Conservation (phyloP, 1,140 invertebrate species). For the Nymphalis io region DNA sequence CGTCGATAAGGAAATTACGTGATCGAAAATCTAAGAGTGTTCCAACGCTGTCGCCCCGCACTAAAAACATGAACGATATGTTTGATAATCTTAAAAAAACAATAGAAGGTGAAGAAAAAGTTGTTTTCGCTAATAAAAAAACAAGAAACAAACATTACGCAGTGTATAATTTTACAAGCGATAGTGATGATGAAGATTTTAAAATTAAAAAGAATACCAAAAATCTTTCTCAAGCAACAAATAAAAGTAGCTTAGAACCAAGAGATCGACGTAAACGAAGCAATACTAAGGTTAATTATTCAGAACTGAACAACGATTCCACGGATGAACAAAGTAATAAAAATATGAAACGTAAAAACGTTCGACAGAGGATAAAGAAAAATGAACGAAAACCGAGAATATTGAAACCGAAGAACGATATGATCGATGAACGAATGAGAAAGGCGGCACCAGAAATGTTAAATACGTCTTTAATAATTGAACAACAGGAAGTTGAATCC, state of each 20-base stretch:
- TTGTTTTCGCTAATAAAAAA: constrained; percentile 46
- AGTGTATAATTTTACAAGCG: constrained; percentile 59
- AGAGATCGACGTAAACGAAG: constrained; percentile 22
- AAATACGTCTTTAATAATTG: constrained; percentile 52
- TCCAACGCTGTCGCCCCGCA: constrained; percentile 46
- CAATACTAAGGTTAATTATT: constrained; percentile 38
- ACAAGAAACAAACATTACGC: constrained; percentile 34
- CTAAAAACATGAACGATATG: constrained; percentile 50
- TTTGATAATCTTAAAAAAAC: constrained; percentile 61
- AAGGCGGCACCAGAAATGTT: constrained; percentile 42
- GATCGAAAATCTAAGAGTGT: constrained; percentile 35
- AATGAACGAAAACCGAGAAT: constrained; percentile 23
- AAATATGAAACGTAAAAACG: constrained; percentile 28
- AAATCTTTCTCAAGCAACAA: constrained; percentile 10
- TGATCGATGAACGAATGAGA: constrained; percentile 61
- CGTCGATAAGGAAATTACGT: constrained; percentile 38
- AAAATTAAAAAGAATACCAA: constrained; percentile 40
- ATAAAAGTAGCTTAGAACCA: constrained; percentile 20
- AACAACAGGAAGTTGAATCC: constrained; percentile 19
- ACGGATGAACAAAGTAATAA: constrained; percentile 23
- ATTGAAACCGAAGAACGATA: constrained; percentile 27
- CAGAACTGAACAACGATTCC: constrained; percentile 31
- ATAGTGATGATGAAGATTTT: constrained; percentile 64
- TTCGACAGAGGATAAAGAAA: constrained; percentile 29
- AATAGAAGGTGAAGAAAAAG: constrained; percentile 41